Base-by-base conservation (phyloP, 2,113 vertebrate genomes). In the Polypterus bichir region DNA sequence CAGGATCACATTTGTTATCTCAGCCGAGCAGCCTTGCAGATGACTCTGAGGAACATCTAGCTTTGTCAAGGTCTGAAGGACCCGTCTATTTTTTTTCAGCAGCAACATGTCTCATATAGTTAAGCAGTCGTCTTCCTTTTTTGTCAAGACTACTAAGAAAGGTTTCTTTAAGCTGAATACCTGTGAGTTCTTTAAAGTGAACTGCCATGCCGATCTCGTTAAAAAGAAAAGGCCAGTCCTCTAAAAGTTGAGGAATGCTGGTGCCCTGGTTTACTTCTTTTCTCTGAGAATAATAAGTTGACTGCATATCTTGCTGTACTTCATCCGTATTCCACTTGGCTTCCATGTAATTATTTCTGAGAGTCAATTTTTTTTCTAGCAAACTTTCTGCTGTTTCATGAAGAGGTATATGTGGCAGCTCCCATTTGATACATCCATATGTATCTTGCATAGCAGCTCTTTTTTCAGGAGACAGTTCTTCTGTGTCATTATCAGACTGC, bases 161-260 rank as follows among this genome's bases (percentile, higher is more conserved):
- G 56, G 67, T 73, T 7, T 70, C 69, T 9, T 64, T 67, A 3
- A 74, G 56, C 8, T 65, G 27, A n/a, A 71, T 3, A 2, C 70
- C 64, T 65, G 72, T 72, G 10, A 76, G 67, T 48, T 72, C 66
- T 7, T 72, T 6, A 6, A 72, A 72, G 57, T 72, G 64, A 44
- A 69, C 59, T 11, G 11, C 3, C 65, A 69, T 75, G 3, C 68
- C 66, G 66, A 61, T 65, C 49, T 70, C 68, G 3, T 68, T 46
- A 11, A 70, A 74, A 45, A 71, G 61, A 69, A 73, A 73, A 11
- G 66, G 67, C 69, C 72, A 71, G 10, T 73, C 69, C 9, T 71
- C 56, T 45, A 62, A 7, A 5, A 73, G 59, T 10, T 45, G 1
- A 54, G 69, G 45, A 8, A 73, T 7, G 9, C 59, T 63, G 65